Percentiles rank a stretch among this genome's conserved stretches.
phyloP scores from a whole-genome alignment of 2,888 invertebrate genomes.

The Coelinius sp. region DNA sequence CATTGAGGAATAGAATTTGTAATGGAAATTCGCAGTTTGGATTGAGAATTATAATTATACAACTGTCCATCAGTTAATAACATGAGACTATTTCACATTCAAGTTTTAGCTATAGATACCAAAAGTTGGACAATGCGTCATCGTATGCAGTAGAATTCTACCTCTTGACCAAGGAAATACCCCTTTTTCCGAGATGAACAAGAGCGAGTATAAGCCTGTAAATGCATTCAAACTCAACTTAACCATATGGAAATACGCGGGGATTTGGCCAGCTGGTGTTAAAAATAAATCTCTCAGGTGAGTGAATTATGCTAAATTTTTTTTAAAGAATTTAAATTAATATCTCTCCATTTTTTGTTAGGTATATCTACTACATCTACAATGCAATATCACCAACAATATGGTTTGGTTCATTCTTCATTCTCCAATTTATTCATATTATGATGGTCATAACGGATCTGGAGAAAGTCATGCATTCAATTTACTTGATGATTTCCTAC shows the following conservation, averaged over 20 bases:
- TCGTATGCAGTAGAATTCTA: not conserved
- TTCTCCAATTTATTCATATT: conserved; percentile 67
- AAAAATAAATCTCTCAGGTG: conserved; percentile 36
- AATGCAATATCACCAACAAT: conserved; percentile 28
- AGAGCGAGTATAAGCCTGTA: conserved; percentile 20
- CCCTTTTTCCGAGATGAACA: conserved; percentile 10
- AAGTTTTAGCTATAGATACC: not conserved
- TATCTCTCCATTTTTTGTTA: not conserved
- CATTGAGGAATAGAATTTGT: not conserved
- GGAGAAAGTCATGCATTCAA: conserved; percentile 54
- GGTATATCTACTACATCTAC: conserved; percentile 36
- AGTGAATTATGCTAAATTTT: not conserved
- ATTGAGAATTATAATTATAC: not conserved
- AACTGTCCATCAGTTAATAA: not conserved
- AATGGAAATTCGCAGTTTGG: not conserved
- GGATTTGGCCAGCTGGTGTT: conserved; percentile 35
- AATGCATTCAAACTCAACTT: conserved; percentile 37
- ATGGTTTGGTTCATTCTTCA: conserved; percentile 32
- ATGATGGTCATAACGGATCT: conserved; percentile 68
- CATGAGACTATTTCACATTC: not conserved
- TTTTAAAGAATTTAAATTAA: too few species aligned
- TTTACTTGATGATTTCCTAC: conserved; percentile 60
- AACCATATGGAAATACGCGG: conserved; percentile 25
- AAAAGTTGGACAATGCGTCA: not conserved
- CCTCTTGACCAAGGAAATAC: not conserved